phyloP scores from a whole-genome alignment of 2,888 invertebrate species.

The Cyclophora punctaria region DNA sequence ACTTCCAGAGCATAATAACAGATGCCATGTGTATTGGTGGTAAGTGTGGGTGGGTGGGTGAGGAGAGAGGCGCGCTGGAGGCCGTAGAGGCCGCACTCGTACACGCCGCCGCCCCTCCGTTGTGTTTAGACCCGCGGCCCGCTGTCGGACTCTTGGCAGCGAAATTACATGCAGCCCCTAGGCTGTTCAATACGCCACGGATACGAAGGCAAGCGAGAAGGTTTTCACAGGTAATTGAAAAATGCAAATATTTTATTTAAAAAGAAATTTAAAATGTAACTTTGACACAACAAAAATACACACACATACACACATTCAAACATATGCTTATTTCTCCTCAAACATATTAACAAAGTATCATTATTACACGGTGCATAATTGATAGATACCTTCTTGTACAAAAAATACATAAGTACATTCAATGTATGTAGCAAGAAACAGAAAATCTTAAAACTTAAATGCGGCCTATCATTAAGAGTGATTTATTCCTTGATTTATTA shows the following conservation, averaged over 20 bases:
- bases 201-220: conserved; percentile 84
- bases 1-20: conserved; percentile 76
- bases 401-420: too few relatives aligned
- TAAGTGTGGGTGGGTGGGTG: conserved; percentile 78
- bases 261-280: too few relatives aligned
- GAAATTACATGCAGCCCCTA: conserved; percentile 82
- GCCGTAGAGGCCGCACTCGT: conserved; percentile 88
- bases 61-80: conserved; percentile 79
- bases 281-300: too few relatives aligned
- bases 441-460: too few relatives aligned
- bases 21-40: conserved; percentile 77
- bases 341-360: too few relatives aligned
- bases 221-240: conserved; percentile 79
- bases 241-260: too few relatives aligned
- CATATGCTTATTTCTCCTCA: too few relatives aligned
- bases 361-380: too few relatives aligned
- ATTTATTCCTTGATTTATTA: not conserved
- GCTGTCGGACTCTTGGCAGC: conserved; percentile 85
- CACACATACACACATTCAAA: too few relatives aligned
- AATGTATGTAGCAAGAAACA: too few relatives aligned
- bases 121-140: conserved; percentile 93
- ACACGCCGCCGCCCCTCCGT: conserved; percentile 87
- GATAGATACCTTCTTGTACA: too few relatives aligned
- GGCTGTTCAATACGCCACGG: conserved; percentile 83
- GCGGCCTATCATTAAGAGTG: too few relatives aligned